phyloP scores from a whole-genome alignment of 1,140 invertebrate genomes.

The Aphaenogaster ashmeadi region DNA sequence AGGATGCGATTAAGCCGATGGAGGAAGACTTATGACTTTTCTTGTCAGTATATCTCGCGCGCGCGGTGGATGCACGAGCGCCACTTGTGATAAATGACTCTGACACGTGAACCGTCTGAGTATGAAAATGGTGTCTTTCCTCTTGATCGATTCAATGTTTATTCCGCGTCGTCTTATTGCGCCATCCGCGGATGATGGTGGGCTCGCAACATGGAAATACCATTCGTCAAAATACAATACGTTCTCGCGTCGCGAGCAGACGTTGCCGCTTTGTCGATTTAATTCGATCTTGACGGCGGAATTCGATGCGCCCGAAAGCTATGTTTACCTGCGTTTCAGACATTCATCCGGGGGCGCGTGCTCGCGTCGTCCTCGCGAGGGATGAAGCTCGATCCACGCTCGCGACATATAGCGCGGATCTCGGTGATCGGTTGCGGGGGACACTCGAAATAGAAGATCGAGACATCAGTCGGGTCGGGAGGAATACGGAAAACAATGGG shows the following conservation, averaged over 20 bases:
- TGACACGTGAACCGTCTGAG: constrained; percentile 41
- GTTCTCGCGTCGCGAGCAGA: constrained; percentile 13
- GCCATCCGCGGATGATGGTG: neutral
- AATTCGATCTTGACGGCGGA: constrained; percentile 25
- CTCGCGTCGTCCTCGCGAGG: constrained; percentile 17
- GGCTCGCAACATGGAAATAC: neutral
- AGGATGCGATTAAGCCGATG: constrained; percentile 53
- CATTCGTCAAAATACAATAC: constrained; percentile 6
- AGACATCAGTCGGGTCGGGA: constrained; percentile 13
- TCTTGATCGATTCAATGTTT: constrained; percentile 51
- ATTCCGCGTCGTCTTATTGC: neutral
- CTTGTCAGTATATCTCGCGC: constrained; percentile 42
- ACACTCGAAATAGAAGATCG: constrained; percentile 44
- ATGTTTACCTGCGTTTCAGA: neutral
- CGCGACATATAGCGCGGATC: constrained; percentile 25
- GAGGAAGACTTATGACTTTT: constrained; percentile 59
- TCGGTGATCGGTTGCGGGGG: constrained; percentile 5
- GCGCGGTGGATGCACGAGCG: neutral
- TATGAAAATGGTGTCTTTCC: constrained; percentile 16
- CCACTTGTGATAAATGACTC: constrained; percentile 41
- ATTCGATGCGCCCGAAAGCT: neutral
- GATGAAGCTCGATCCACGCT: constrained; percentile 26
- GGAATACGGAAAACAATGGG: constrained; percentile 26
- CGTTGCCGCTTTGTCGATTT: constrained; percentile 24
- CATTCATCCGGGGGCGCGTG: constrained; percentile 14